These are phyloP conservation scores for Echiichthys vipera DNA, from an alignment of 2,797 vertebrate species.

Conservation along the genomic window DNA sequence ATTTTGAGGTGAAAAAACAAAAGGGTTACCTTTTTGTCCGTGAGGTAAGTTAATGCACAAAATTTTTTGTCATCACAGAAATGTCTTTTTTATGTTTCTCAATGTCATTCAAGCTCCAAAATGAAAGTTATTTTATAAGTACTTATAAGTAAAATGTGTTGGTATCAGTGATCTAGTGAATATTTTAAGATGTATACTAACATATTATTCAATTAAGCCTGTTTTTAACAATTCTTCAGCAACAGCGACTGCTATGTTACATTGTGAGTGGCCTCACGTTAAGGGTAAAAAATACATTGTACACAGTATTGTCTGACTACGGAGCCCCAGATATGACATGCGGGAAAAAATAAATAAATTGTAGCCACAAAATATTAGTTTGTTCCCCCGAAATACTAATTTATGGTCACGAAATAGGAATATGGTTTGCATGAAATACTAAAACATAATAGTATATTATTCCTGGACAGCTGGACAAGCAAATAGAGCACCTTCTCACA, in stretches of 20 bases:
- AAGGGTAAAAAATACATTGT: not conserved
- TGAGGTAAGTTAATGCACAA: not conserved
- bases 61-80: not conserved
- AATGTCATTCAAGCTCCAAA: not conserved
- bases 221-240: not conserved
- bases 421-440: too few relatives aligned
- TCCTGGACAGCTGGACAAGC: too few relatives aligned
- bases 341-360: too few relatives aligned
- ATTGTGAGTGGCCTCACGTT: not conserved
- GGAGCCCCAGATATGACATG: too few relatives aligned
- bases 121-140: not conserved
- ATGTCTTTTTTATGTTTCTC: not conserved
- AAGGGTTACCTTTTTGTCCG: not conserved
- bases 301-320: too few relatives aligned
- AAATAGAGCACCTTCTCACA: too few relatives aligned
- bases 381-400: too few relatives aligned
- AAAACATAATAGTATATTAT: too few relatives aligned
- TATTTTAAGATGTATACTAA: not conserved
- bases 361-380: too few relatives aligned
- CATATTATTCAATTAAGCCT: not conserved
- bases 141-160: not conserved
- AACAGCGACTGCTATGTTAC: not conserved
- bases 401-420: too few relatives aligned
- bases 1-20: not conserved
- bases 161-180: not conserved